A percentile compares a stretch with the other conserved stretches of the same genome.
These are phyloP conservation scores for Heterocephalus glaber DNA, from an alignment of 2,113 vertebrate genomes.

Conservation along the genomic window DNA sequence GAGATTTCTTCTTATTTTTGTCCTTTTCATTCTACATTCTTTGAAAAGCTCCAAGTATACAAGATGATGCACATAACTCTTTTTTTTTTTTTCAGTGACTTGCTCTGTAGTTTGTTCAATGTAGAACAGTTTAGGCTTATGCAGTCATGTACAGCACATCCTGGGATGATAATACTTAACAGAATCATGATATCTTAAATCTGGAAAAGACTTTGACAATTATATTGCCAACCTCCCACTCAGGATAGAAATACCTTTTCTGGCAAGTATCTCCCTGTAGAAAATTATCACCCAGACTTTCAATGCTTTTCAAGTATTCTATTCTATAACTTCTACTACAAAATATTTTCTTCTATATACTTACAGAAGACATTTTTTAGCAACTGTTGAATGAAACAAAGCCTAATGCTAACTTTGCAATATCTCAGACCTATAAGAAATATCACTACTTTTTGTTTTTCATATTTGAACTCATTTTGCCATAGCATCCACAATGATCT, in stretches of 20 bases:
- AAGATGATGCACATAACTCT: background rate
- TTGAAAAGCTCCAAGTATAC: background rate
- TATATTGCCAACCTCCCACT: conserved; percentile 62
- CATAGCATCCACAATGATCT: background rate
- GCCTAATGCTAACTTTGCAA: background rate
- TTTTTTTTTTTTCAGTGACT: background rate
- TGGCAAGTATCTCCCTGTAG: conserved; percentile 70
- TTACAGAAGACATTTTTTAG: conserved; percentile 27
- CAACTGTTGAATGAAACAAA: conserved; percentile 44
- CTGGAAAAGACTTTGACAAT: conserved; percentile 70
- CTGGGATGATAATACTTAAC: conserved; percentile 58
- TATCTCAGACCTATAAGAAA: background rate
- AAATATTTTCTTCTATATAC: conserved; percentile 26
- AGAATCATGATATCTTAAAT: conserved; percentile 70
- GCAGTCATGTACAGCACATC: background rate
- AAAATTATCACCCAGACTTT: conserved; percentile 64
- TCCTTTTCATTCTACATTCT: background rate
- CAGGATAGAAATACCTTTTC: conserved; percentile 71
- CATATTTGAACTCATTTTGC: background rate
- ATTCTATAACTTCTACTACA: conserved; percentile 43
- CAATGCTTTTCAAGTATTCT: conserved; percentile 56
- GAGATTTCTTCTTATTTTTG: background rate
- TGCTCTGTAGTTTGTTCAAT: conserved; percentile 39
- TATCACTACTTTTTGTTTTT: background rate
- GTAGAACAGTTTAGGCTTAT: conserved; percentile 44